These are phyloP conservation scores for Girardinus metallicus DNA, from an alignment of 2,797 vertebrate species.

Conservation along the genomic window DNA sequence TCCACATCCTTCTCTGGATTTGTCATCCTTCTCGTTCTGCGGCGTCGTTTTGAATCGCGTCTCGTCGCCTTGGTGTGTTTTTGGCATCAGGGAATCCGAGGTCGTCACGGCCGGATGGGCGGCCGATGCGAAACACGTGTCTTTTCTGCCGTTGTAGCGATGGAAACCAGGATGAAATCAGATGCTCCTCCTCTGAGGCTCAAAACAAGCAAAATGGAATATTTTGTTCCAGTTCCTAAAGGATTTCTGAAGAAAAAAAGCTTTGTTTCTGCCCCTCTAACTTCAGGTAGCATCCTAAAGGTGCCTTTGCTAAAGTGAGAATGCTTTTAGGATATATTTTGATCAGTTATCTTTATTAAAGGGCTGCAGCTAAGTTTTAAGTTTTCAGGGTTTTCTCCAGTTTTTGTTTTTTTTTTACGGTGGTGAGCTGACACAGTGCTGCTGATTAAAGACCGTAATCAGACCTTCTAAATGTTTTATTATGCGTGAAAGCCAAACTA, in stretches of 20 bases:
- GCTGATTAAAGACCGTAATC: no score
- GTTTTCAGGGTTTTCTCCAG: no score
- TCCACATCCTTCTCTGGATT: conserved; percentile 41
- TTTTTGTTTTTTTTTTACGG: no score
- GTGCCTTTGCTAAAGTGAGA: not conserved
- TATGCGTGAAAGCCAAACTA: no score
- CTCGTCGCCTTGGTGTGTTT: conserved; percentile 51
- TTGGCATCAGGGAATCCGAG: conserved; percentile 47
- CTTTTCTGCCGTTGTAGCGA: conserved; percentile 24
- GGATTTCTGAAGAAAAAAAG: conserved; percentile 1
- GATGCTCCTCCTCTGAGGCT: conserved; percentile 13
- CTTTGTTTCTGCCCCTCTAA: not conserved
- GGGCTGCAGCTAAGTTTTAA: no score
- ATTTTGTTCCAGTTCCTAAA: not conserved
- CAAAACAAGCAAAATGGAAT: conserved; percentile 28
- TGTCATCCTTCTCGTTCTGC: conserved; percentile 27
- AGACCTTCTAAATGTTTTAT: no score
- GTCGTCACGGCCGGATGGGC: conserved; percentile 41
- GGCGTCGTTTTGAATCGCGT: conserved; percentile 29
- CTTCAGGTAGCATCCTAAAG: conserved; percentile 2
- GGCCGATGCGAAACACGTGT: conserved; percentile 57
- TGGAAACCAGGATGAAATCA: conserved; percentile 10
- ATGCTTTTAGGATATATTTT: not conserved
- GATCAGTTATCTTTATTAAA: not conserved
- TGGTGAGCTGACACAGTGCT: no score